Evolutionary conservation across 2,113 vertebrate genomes (phyloP), one percentile per base, ranked within the genome.

Genomic region (Rhabdomys dilectus): DNA sequence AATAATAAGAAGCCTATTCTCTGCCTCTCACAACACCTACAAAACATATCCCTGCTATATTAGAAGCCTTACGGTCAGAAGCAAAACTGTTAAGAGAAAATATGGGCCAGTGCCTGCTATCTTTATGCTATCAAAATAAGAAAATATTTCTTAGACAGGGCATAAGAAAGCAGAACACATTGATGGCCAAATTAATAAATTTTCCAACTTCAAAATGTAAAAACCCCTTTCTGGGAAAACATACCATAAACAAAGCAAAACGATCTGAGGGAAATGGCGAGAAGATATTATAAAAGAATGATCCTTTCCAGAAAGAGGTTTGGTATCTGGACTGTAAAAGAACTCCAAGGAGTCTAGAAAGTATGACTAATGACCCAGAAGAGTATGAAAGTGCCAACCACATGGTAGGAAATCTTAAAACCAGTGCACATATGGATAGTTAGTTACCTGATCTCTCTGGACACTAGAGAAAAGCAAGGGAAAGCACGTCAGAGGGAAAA

Each of bases 221-320:
- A 92, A 96, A 91, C 11, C 24, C 92, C 26, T 95, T 91, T 92
- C 91, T 91, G 66, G 42, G 19, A 72, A 91, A 97, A 94, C 9
- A 88, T 56, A 72, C 19, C 76, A 91, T 48, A 86, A 91, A 95
- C 15, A 87, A 96, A 86, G 58, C 76, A 91, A 80, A 77, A 95
- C 62, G 34, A 62, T 9, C 77, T 91, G 24, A 72, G 16, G 81
- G 7, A 73, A 89, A 60, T 73, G 39, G 31, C 10, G 7, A 88
- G 36, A 84, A 78, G 6, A n/a, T 51, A 75, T 34, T 90, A 73
- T 68, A 64, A 62, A 60, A 45, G 36, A 73, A 88, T 15, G 58
- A 76, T 12, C 8, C 22, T 88, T 68, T 42, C 39, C 34, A 84
- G 89, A 93, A 58, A 96, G 94, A 95, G 48, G 3, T 62, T 3